Evolutionary conservation across 2,888 invertebrate genomes (phyloP), one percentile per base, ranked within the genome.

Genomic region (Drosophila austrosaltans): DNA sequence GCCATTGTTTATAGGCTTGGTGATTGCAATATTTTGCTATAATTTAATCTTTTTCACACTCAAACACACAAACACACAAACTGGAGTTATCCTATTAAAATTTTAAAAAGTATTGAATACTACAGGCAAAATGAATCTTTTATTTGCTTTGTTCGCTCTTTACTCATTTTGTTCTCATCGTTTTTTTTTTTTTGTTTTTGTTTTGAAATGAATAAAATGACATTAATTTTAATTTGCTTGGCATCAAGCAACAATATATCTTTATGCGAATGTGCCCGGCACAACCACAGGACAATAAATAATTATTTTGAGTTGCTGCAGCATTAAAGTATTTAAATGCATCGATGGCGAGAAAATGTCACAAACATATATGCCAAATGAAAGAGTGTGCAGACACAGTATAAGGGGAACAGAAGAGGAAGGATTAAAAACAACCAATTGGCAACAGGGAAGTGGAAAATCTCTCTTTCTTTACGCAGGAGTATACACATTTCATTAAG

Each of bases 301-400:
- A 81, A 83, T 86, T 86, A 72, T 73, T 57, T 67, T 58, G 53
- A 63, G 53, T 57, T 63, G 61, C 48, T 36, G n/a, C 25, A 42
- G 57, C 58, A 65, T 73, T 74, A 66, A 78, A 72, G 72, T 60
- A 74, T 81, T 82, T 77, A 79, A 75, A 70, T 77, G 65, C 59
- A 16, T 53, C 53, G 63, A 42, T 57, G 67, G 75, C 75, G 67
- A 72, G 67, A 72, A 77, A 72, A 68, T 69, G 58, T 42, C 63
- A 63, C 44, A 48, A 48, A 8, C 8, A 36, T 36, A 36, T 36
- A 36, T 36, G 36, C 8, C 8, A 36, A 36, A 36, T 36, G 36
- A 36, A 36, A 2, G 10, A 8, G 36, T 36, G 10, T 36, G 8
- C 8, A 36, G 36, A 36, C 36, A 36, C 36, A 36, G 36, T 36